Evolutionary conservation across 1,140 invertebrate species (phyloP), one percentile per base, ranked within the genome.

Genomic region (Meteorus sp.): DNA sequence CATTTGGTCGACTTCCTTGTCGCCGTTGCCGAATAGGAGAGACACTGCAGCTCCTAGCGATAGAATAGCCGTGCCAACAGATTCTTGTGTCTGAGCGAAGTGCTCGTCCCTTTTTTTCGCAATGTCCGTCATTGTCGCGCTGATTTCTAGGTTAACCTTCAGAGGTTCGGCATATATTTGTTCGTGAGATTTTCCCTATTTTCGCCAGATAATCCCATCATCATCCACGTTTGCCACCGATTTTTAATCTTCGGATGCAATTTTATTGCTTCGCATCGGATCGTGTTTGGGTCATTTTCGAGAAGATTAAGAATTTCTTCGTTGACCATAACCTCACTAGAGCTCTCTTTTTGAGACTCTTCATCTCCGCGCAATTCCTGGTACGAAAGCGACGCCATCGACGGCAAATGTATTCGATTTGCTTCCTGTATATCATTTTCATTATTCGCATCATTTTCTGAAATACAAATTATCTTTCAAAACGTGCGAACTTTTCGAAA

Each of bases 161-260:
- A 56, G 65, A 31, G 59, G 60, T 43, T 61, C 58, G 15, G 60
- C 22, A n/a, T 17, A n/a, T 67, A 64, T 57, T 62, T 53, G 15
- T 19, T n/a, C n/a, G 61, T 8, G 3, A 67, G 20, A 44, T 62
- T 45, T 35, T 60, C 53, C 48, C 50, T 67, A 17, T 39, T 56
- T 2, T 55, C 44, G 41, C 29, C 13, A n/a, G 35, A 20, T 25
- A 66, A 13, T 6, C 62, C 59, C 39, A 60, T 59, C 0, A 45
- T 52, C 47, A 61, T 56, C 61, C 61, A 66, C 27, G 31, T 25
- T 8, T 58, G 15, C 61, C 61, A 66, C n/a, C 11, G 17, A 1
- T 29, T 15, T 3, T 5, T 50, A 9, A 50, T 8, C 20, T 50
- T 17, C n/a, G n/a, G n/a, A n/a, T n/a, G n/a, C n/a, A n/a, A n/a